Evolutionary conservation across 2,888 invertebrate species (phyloP).

Genomic region (Acanthosepion pharaonis): DNA sequence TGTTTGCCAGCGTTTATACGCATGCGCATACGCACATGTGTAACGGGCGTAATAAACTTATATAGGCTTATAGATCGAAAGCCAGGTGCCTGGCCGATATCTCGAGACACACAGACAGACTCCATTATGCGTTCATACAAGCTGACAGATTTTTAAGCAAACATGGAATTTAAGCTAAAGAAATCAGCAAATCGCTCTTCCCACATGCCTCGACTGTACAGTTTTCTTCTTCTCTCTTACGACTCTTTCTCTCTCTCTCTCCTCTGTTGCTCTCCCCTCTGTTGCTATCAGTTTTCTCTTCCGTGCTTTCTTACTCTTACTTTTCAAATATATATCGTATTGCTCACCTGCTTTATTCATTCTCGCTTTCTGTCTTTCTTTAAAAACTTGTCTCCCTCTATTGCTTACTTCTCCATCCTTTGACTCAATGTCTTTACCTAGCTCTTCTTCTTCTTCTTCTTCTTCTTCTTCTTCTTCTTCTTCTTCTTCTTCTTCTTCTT

Average conservation of each 20-base stretch:
- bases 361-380: background rate
- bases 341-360: background rate
- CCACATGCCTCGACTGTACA: background rate
- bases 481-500: background rate
- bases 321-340: too few relatives aligned
- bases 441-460: too few relatives aligned
- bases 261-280: background rate
- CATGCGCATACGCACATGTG: background rate
- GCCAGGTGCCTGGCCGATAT: background rate
- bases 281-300: background rate
- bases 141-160: background rate
- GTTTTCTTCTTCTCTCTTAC: too few relatives aligned
- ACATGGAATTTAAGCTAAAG: background rate
- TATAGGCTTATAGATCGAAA: background rate
- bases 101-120: constrained; percentile 9
- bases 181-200: background rate
- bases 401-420: too few relatives aligned
- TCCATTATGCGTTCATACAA: background rate
- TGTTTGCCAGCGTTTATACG: background rate
- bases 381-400: too few relatives aligned
- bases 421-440: too few relatives aligned
- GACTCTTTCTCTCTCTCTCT: too few relatives aligned
- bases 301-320: background rate
- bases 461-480: too few relatives aligned
- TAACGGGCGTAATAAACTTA: background rate